Evolutionary conservation across 2,888 invertebrate genomes (phyloP).

Genomic region (Sarcophaga variegata): DNA sequence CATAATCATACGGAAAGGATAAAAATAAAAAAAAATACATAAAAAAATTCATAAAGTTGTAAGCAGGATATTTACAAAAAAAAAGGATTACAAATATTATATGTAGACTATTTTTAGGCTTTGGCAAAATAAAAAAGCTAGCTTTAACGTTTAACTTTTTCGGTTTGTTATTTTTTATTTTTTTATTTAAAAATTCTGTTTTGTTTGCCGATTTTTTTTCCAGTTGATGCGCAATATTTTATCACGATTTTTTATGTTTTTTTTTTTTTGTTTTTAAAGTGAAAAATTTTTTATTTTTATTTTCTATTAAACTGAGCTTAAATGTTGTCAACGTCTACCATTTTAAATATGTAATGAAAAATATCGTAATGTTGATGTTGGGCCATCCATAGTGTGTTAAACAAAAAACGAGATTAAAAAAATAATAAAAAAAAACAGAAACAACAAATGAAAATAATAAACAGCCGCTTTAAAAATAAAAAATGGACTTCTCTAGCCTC

Average conservation of each 20-base stretch:
- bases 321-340: constrained; percentile 75
- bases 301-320: constrained; percentile 55
- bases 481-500: no score
- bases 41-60: no score
- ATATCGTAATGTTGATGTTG: constrained; percentile 81
- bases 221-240: no score
- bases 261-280: no score
- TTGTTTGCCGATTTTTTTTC: neutral
- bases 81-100: neutral
- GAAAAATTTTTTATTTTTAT: constrained; percentile 5
- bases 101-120: no score
- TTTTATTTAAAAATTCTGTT: no score
- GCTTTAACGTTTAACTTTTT: neutral
- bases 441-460: neutral
- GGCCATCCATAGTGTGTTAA: constrained; percentile 71
- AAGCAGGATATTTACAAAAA: neutral
- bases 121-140: no score
- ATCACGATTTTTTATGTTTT: no score
- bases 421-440: constrained; percentile 14
- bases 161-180: neutral
- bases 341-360: constrained; percentile 81
- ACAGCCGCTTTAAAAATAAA: no score
- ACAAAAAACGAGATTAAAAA: constrained; percentile 19
- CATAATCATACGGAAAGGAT: no score
- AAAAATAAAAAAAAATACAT: no score